These are phyloP conservation scores for Aleiodes alternator DNA, from an alignment of 2,888 invertebrate genomes.

Conservation along the genomic window DNA sequence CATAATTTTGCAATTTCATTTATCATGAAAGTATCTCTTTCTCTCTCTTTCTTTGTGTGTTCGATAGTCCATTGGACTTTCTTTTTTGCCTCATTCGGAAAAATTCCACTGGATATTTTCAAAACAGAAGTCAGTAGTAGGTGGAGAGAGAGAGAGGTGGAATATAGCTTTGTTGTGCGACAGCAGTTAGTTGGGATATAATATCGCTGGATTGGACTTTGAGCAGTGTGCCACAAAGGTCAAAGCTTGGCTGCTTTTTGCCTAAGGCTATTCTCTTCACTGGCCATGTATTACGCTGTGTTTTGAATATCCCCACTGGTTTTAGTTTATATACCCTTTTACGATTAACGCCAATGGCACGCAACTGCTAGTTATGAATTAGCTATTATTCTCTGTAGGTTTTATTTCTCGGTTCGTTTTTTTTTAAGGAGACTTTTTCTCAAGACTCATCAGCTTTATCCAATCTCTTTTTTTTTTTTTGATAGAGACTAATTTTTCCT, in stretches of 20 bases:
- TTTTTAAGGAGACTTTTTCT: too few relatives aligned
- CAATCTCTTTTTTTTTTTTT: too few relatives aligned
- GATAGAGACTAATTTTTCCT: not conserved
- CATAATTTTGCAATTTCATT: too few relatives aligned
- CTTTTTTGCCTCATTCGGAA: too few relatives aligned
- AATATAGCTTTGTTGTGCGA: slow-evolving; percentile 63
- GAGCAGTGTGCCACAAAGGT: slow-evolving; percentile 66
- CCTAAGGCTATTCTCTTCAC: slow-evolving; percentile 52
- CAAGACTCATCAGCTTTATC: not conserved
- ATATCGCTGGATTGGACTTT: slow-evolving; percentile 68
- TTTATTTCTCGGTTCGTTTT: slow-evolving; percentile 7
- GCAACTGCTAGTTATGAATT: slow-evolving; percentile 47
- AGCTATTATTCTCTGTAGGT: slow-evolving; percentile 21
- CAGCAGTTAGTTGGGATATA: slow-evolving; percentile 64
- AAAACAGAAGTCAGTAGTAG: slow-evolving; percentile 8
- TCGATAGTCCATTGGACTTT: too few relatives aligned
- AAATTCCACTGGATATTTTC: not conserved
- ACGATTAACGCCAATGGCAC: slow-evolving; percentile 53
- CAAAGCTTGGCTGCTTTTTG: slow-evolving; percentile 61
- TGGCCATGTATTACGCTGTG: slow-evolving; percentile 58
- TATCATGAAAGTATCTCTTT: too few relatives aligned
- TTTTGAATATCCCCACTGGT: slow-evolving; percentile 56
- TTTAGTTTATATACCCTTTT: slow-evolving; percentile 53
- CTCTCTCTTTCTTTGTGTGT: too few relatives aligned
- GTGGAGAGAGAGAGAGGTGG: not conserved